A percentile compares a stretch with the other conserved stretches of the same genome.
phyloP scores from a whole-genome alignment of 2,113 vertebrate genomes.

The Athene cunicularia region DNA sequence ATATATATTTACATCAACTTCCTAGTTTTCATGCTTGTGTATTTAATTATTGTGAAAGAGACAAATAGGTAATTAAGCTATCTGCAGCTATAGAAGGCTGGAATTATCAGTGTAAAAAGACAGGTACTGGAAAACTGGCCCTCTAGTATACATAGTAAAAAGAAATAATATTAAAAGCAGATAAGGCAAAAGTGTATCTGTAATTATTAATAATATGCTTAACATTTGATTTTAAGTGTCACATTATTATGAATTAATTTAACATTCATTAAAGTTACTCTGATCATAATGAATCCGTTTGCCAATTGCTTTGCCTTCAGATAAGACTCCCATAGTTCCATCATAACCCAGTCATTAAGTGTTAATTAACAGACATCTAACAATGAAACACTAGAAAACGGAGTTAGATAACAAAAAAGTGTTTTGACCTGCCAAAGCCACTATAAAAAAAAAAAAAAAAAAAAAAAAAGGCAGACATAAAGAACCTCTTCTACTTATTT shows the following conservation, averaged over 20 bases:
- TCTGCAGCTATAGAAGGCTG: not conserved
- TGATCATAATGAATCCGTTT: constrained; percentile 35
- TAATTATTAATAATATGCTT: constrained; percentile 39
- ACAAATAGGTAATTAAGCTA: constrained; percentile 54
- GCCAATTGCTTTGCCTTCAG: constrained; percentile 39
- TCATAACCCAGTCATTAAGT: constrained; percentile 13
- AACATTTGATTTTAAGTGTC: constrained; percentile 13
- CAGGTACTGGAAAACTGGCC: not conserved
- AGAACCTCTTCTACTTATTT: not conserved
- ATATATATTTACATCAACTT: constrained; percentile 43
- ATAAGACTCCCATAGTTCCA: constrained; percentile 21
- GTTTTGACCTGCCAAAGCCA: not conserved
- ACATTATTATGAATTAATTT: constrained; percentile 57
- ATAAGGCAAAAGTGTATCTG: not conserved
- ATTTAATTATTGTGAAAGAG: constrained; percentile 40
- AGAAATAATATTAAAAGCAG: not conserved
- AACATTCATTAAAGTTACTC: constrained; percentile 40
- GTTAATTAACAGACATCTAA: constrained; percentile 53
- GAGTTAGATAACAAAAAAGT: not conserved
- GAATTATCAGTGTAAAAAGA: not conserved
- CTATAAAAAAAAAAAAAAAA: not conserved
- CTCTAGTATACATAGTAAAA: not conserved
- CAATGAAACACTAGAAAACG: not conserved
- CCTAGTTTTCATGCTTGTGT: not conserved
- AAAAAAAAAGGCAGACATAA: not conserved